Percentiles rank a stretch among this genome's conserved stretches.
Conservation (phyloP, 92 coral and sea anemone genomes). For the Montipora capitata region DNA sequence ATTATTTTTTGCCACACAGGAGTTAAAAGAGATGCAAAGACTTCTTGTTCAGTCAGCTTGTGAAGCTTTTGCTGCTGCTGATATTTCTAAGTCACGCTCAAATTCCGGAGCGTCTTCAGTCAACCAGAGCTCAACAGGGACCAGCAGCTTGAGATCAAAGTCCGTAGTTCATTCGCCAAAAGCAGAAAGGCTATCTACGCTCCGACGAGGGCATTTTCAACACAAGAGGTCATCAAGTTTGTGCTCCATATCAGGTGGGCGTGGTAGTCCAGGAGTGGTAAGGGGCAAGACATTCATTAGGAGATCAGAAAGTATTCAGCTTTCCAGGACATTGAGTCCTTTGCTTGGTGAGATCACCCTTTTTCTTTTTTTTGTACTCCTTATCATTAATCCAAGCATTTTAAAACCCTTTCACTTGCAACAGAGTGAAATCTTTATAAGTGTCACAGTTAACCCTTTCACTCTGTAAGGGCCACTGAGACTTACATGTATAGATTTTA, state of each 20-base stretch:
- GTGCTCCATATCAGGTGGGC: conserved; percentile 84
- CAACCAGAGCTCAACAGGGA: conserved; percentile 52
- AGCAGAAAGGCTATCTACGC: conserved; percentile 58
- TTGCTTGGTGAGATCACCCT: conserved; percentile 70
- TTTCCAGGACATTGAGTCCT: conserved; percentile 78
- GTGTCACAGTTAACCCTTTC: too few species aligned
- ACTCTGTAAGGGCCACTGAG: too few species aligned
- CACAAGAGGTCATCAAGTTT: conserved; percentile 81
- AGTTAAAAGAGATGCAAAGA: conserved; percentile 97
- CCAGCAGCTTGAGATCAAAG: conserved; percentile 73
- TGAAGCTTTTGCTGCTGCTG: conserved; percentile 94
- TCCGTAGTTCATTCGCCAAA: conserved; percentile 72
- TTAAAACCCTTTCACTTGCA: too few species aligned
- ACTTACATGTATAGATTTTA: too few species aligned
- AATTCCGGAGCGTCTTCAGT: conserved; percentile 89
- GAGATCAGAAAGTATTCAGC: conserved; percentile 86
- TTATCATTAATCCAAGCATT: too few species aligned
- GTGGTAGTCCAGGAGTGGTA: conserved; percentile 64
- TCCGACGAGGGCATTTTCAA: conserved; percentile 65
- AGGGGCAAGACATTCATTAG: conserved; percentile 46
- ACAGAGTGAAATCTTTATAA: too few species aligned
- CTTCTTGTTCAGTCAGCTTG: conserved; percentile 98
- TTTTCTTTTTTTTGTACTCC: too few species aligned
- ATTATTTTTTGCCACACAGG: conserved; percentile 47
- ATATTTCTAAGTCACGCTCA: conserved; percentile 93